These are phyloP conservation scores for Vollenhovia emeryi DNA, from an alignment of 1,140 invertebrate genomes.

Conservation along the genomic window DNA sequence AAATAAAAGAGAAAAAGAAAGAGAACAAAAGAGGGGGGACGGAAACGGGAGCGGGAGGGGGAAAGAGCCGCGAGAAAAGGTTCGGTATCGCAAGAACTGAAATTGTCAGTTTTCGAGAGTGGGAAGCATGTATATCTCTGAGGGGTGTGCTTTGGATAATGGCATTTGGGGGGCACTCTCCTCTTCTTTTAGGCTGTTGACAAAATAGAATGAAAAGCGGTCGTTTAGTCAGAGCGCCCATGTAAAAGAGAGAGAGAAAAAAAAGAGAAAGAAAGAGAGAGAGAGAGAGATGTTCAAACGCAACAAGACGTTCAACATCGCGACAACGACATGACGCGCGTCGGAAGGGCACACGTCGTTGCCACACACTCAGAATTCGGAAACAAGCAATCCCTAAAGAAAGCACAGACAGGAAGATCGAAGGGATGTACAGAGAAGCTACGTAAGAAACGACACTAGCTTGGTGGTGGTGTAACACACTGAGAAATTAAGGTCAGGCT, in stretches of 20 bases:
- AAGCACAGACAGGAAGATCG: slow-evolving; percentile 36
- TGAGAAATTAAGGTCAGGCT: slow-evolving; percentile 63
- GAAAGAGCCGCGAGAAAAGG: slow-evolving; percentile 47
- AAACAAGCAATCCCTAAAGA: slow-evolving; percentile 35
- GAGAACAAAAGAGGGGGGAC: slow-evolving; percentile 44
- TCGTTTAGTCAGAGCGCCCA: slow-evolving; percentile 76
- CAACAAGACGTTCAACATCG: slow-evolving; percentile 36
- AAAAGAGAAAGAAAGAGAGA: slow-evolving; percentile 23
- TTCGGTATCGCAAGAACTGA: slow-evolving; percentile 54
- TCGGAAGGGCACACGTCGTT: background rate
- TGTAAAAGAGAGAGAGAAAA: slow-evolving; percentile 15
- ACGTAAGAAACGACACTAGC: slow-evolving; percentile 71
- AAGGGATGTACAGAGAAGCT: slow-evolving; percentile 52
- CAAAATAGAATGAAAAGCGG: slow-evolving; percentile 84
- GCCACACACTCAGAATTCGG: slow-evolving; percentile 32
- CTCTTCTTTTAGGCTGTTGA: slow-evolving; percentile 86
- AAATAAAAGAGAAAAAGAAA: slow-evolving; percentile 18
- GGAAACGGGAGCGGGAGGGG: background rate
- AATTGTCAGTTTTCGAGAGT: slow-evolving; percentile 64
- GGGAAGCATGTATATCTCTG: slow-evolving; percentile 73
- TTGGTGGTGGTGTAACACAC: slow-evolving; percentile 58
- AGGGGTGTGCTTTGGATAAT: slow-evolving; percentile 83
- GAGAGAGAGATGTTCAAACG: slow-evolving; percentile 52
- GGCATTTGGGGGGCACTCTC: slow-evolving; percentile 80
- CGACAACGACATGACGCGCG: slow-evolving; percentile 23